Evolutionary conservation across 2,888 invertebrate genomes (phyloP), one percentile per base, ranked within the genome.

Genomic region (Drosophila mimetica): DNA sequence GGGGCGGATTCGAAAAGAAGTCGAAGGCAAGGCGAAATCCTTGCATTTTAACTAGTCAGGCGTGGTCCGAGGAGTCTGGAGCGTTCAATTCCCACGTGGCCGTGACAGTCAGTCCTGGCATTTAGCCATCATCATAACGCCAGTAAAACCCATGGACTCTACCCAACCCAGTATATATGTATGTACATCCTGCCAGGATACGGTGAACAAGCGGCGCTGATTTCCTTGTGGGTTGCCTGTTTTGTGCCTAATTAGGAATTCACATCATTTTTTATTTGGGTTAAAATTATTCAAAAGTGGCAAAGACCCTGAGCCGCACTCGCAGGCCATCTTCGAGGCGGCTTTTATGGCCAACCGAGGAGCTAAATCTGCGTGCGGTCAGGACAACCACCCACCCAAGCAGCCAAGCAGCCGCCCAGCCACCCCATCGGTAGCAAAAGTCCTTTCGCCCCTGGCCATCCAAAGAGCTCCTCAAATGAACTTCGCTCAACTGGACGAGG

Each of bases 231-330:
- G 64, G 30, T 64, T 44, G 20, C 39, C 54, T 61, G 58, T 54
- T 70, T 71, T 78, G 73, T 76, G 86, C 89, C 90, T 91, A 91
- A 91, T 91, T 91, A 91, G 86, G 89, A 91, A 91, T 91, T 91
- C 91, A 91, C 90, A 90, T 91, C 91, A 89, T 89, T 90, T 91
- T 91, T 91, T 91, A 91, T 91, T 91, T 90, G 89, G 91, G 89
- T 89, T 89, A 89, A 91, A 91, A 90, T 91, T 91, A 91, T 91
- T 91, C 90, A 91, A 91, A 91, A 88, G 90, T 86, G 75, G 77
- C 83, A 78, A 78, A 69, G 76, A 71, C 42, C 66, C 57, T 28
- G 50, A 52, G 54, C 60, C 61, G 16, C 47, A 39, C 28, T 55
- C 55, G n/a, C n/a, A 42, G 28, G 34, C 39, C 39, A 39, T 39